These are phyloP conservation scores for Prietella phreatophila DNA, from an alignment of 2,113 vertebrate genomes.

Conservation along the genomic window DNA sequence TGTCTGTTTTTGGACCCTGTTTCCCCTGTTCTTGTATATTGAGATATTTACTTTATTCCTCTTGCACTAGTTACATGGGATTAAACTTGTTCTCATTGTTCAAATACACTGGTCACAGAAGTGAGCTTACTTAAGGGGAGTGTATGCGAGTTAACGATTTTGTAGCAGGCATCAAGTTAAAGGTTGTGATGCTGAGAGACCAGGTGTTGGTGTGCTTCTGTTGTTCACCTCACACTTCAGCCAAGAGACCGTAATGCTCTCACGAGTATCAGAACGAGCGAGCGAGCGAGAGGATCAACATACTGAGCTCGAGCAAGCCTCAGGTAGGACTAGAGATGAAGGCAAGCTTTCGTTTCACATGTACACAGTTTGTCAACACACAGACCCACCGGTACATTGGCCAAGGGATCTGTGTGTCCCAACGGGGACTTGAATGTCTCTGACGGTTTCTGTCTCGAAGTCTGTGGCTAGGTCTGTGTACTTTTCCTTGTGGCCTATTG, in stretches of 20 bases:
- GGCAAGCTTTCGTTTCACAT: not conserved
- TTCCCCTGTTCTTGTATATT: not conserved
- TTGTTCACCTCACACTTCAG: constrained; percentile 26
- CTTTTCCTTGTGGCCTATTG: not conserved
- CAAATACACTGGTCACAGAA: not conserved
- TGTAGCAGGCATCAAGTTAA: not conserved
- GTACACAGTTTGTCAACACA: constrained; percentile 8
- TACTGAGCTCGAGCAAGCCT: not conserved
- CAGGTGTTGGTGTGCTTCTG: constrained; percentile 41
- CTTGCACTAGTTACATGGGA: not conserved
- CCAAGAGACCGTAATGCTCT: constrained; percentile 26
- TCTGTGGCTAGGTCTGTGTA: not conserved
- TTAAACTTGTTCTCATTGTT: not conserved
- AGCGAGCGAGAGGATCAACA: not conserved
- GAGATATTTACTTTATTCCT: not conserved
- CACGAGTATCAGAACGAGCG: constrained; percentile 12
- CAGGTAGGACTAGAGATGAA: not conserved
- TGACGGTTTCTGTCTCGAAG: not conserved
- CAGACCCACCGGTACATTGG: constrained; percentile 8
- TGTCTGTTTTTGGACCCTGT: not conserved
- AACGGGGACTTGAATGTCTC: constrained; percentile 19
- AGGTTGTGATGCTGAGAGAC: constrained; percentile 20
- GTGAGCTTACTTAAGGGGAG: not conserved
- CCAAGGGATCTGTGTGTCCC: constrained; percentile 11
- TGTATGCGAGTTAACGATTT: not conserved